Conservation (phyloP, 2,888 invertebrate genomes). For the Morinoia aosen region DNA sequence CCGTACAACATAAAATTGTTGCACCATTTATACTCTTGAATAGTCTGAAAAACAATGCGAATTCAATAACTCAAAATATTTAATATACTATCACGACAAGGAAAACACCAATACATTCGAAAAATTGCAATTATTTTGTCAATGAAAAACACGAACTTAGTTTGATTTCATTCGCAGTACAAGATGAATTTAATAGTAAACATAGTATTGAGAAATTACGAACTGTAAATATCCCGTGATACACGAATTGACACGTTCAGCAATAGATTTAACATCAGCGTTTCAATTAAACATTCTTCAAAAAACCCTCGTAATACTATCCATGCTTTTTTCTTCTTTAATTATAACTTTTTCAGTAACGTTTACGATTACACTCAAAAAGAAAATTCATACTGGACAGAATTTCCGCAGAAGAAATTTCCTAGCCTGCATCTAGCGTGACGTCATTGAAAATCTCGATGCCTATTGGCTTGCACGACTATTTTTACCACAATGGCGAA, state of each 20-base stretch:
- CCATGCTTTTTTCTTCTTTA: background rate
- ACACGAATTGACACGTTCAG: background rate
- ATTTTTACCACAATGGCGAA: constrained; percentile 42
- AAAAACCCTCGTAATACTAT: background rate
- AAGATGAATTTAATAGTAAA: background rate
- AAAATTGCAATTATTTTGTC: background rate
- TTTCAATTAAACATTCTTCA: background rate
- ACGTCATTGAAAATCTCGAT: background rate
- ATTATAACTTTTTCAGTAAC: background rate
- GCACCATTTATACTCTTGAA: background rate
- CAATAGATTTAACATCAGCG: background rate
- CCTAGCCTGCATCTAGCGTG: constrained; percentile 13
- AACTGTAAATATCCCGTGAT: background rate
- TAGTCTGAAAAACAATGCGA: background rate
- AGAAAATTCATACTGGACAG: background rate
- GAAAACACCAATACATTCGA: background rate
- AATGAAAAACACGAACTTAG: background rate
- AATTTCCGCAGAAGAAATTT: constrained; percentile 30
- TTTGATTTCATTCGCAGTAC: background rate
- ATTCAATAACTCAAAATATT: background rate
- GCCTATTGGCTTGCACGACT: background rate
- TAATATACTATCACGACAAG: background rate
- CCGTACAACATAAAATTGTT: background rate
- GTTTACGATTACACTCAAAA: background rate
- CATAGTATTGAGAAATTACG: background rate